phyloP scores from a whole-genome alignment of 2,797 vertebrate species.

The Hyperoplus lanceolatus region DNA sequence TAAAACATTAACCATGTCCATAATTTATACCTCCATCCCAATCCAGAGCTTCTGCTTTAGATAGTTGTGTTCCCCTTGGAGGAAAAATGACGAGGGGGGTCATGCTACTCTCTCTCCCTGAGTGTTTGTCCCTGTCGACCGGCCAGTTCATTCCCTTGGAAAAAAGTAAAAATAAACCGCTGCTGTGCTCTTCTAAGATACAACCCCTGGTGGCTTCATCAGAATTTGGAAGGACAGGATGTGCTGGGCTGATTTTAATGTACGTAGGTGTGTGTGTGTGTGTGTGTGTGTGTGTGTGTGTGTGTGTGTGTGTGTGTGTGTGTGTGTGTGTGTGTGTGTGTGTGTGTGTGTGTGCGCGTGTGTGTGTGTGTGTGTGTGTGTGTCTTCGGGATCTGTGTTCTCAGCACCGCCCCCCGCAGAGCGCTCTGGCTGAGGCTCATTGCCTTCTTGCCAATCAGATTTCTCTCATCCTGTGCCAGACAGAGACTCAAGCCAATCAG shows the following conservation, averaged over 20 bases:
- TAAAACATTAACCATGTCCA: conserved; percentile 41
- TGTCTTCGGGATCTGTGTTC: conserved; percentile 47
- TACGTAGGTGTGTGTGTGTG: conserved; percentile 12
- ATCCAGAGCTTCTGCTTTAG: conserved; percentile 33
- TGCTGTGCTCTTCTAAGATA: conserved; percentile 28
- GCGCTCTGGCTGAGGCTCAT: conserved; percentile 32
- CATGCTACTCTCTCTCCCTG: conserved; percentile 34
- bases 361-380: conserved; percentile 11
- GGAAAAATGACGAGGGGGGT: conserved; percentile 59
- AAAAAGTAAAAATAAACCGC: conserved; percentile 28
- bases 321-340: no score
- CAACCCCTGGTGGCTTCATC: conserved; percentile 46
- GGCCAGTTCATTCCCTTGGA: conserved; percentile 52
- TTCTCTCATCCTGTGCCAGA: conserved; percentile 68
- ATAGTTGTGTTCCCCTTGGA: conserved; percentile 36
- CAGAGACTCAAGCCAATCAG: conserved; percentile 62
- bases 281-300: conserved; percentile 13
- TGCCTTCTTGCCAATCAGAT: conserved; percentile 65
- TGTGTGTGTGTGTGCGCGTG: no score
- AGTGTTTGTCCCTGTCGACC: conserved; percentile 37
- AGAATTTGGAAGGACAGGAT: conserved; percentile 42
- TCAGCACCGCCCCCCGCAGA: conserved; percentile 58
- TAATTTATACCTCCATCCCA: conserved; percentile 20
- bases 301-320: no score
- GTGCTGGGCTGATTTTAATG: conserved; percentile 16